phyloP scores from a whole-genome alignment of 1,140 invertebrate species.

The Drosophila sucinea region DNA sequence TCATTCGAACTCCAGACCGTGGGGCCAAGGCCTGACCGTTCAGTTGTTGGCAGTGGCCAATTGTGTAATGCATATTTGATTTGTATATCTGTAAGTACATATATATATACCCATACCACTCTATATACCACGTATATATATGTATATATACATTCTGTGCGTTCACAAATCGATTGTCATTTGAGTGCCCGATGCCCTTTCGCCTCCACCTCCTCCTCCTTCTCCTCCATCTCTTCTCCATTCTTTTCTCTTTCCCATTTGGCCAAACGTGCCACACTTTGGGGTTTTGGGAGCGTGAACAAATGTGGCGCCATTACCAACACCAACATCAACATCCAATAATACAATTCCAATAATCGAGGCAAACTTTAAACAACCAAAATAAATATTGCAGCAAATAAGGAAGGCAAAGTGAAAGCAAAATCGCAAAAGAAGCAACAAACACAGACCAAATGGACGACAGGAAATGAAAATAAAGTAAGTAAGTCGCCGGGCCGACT shows the following conservation, averaged over 20 bases:
- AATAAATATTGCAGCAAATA: slow-evolving; percentile 34
- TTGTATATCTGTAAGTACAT: slow-evolving; percentile 56
- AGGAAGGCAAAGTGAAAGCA: slow-evolving; percentile 7
- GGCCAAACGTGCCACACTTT: slow-evolving; percentile 21
- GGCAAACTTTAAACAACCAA: slow-evolving; percentile 47
- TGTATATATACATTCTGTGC: slow-evolving; percentile 46
- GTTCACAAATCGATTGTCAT: slow-evolving; percentile 77
- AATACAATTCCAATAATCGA: slow-evolving; percentile 25
- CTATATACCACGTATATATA: not conserved
- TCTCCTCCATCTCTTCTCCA: no score
- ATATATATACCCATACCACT: not conserved
- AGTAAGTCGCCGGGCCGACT: no score
- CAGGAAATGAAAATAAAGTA: slow-evolving; percentile 9
- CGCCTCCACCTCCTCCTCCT: not conserved
- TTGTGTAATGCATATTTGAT: slow-evolving; percentile 81
- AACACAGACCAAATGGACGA: slow-evolving; percentile 21
- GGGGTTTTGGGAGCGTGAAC: slow-evolving; percentile 62
- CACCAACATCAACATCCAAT: slow-evolving; percentile 42
- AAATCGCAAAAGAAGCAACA: slow-evolving; percentile 33
- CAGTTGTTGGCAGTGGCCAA: slow-evolving; percentile 54
- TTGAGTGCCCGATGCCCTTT: slow-evolving; percentile 39
- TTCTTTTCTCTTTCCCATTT: no score
- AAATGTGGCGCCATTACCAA: slow-evolving; percentile 75
- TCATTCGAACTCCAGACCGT: slow-evolving; percentile 16
- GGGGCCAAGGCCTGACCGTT: slow-evolving; percentile 63